Percentiles rank a stretch among this genome's conserved stretches.
Evolutionary conservation across 2,888 invertebrate genomes (phyloP).

Genomic region (Heliconius ethilla): DNA sequence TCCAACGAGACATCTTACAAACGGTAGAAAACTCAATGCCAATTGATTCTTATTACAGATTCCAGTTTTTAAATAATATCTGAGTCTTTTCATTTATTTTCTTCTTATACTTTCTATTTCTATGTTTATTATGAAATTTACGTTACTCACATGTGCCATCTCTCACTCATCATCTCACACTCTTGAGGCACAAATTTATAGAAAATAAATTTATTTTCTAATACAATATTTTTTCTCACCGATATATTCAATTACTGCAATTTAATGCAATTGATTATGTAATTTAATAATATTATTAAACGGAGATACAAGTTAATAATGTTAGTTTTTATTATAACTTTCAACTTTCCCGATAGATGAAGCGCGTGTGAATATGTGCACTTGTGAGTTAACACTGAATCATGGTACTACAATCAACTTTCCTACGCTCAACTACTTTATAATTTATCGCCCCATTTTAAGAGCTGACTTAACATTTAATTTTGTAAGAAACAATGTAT

Average conservation of each 20-base stretch:
- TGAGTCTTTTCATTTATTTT: neutral
- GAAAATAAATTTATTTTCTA: neutral
- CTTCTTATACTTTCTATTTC: neutral
- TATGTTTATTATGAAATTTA: neutral
- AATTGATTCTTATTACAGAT: neutral
- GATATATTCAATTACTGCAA: no score
- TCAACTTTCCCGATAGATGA: neutral
- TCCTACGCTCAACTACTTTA: constrained; percentile 19
- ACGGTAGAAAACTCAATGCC: neutral
- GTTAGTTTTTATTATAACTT: neutral
- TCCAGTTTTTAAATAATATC: neutral
- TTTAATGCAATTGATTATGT: neutral
- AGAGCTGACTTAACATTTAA: neutral
- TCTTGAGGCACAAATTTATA: neutral
- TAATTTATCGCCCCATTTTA: constrained; percentile 5
- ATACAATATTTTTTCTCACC: neutral
- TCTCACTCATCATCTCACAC: neutral
- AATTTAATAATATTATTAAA: no score
- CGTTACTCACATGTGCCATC: no score
- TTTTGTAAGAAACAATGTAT: neutral
- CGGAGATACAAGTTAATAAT: neutral
- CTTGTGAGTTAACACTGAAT: constrained; percentile 22
- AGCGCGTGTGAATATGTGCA: constrained; percentile 25
- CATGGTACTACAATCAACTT: constrained; percentile 25
- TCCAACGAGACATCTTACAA: constrained; percentile 2